phyloP scores from a whole-genome alignment of 2,888 invertebrate species.

The Archips xylosteana region DNA sequence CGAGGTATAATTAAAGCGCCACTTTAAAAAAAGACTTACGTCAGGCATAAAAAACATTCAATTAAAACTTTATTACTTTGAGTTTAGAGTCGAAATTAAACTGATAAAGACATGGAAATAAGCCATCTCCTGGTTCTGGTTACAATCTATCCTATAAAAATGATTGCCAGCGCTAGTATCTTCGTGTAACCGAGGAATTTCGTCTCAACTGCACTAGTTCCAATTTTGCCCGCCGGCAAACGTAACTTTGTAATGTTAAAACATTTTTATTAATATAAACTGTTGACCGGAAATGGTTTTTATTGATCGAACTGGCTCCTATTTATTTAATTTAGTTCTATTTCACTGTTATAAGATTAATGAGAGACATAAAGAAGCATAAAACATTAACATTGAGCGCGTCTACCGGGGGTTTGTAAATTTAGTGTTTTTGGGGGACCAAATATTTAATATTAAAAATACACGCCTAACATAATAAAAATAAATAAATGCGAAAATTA shows the following conservation, averaged over 20 bases:
- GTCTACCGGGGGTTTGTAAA: not conserved
- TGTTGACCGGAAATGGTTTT: conserved; percentile 35
- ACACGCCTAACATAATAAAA: too few relatives aligned
- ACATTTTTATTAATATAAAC: conserved; percentile 14
- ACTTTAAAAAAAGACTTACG: not conserved
- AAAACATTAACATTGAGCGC: conserved; percentile 17
- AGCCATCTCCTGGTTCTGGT: not conserved
- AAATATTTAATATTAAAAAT: too few relatives aligned
- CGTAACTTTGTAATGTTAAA: conserved; percentile 4
- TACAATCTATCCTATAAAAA: not conserved
- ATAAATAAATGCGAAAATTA: too few relatives aligned
- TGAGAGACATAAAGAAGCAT: conserved; percentile 15
- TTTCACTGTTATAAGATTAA: conserved; percentile 32
- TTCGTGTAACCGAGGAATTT: not conserved
- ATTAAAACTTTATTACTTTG: not conserved
- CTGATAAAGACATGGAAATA: not conserved
- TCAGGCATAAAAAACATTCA: not conserved
- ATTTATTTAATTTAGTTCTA: conserved; percentile 35
- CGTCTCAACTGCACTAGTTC: conserved; percentile 1
- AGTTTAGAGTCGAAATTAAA: not conserved
- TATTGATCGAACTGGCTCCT: conserved; percentile 23
- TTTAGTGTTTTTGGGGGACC: not conserved
- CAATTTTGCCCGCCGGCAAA: not conserved
- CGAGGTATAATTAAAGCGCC: not conserved
- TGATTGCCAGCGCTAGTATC: not conserved